Evolutionary conservation across 2,113 vertebrate genomes (phyloP).

Genomic region (Ellobius talpinus): DNA sequence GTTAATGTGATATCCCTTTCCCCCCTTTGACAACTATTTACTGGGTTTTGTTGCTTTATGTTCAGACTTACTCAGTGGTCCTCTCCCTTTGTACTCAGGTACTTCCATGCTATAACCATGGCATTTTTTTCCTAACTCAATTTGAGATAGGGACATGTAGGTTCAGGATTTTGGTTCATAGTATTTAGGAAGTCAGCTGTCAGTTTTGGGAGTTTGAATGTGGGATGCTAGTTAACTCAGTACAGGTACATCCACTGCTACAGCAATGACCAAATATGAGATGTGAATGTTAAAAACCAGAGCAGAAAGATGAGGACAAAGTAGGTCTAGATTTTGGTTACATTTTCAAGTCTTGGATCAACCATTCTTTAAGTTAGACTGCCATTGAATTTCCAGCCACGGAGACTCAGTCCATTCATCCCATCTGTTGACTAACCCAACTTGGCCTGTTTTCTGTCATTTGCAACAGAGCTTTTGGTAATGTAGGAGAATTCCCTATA

Average conservation of each 20-base stretch:
- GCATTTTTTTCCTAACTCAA: neutral
- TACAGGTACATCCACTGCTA: neutral
- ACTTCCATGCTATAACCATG: neutral
- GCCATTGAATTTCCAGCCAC: no score
- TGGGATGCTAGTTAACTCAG: neutral
- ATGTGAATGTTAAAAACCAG: neutral
- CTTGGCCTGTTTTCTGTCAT: neutral
- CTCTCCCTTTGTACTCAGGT: rapidly evolving
- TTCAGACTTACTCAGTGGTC: neutral
- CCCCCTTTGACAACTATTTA: neutral
- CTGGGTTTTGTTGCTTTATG: slow-evolving; percentile 38
- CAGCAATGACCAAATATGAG: neutral
- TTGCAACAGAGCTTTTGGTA: neutral
- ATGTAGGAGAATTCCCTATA: neutral
- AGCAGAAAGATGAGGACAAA: slow-evolving; percentile 1
- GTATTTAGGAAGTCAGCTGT: neutral
- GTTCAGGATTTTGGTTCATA: neutral
- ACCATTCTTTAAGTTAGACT: neutral
- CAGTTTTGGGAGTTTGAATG: neutral
- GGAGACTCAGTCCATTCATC: neutral
- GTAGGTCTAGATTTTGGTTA: neutral
- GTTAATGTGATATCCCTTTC: neutral
- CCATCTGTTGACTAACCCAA: neutral
- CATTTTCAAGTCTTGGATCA: neutral
- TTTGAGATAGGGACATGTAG: neutral